A percentile compares a stretch with the other conserved stretches of the same genome.
Conservation (phyloP, 2,797 vertebrate species). For the Setipinna tenuifilis region DNA sequence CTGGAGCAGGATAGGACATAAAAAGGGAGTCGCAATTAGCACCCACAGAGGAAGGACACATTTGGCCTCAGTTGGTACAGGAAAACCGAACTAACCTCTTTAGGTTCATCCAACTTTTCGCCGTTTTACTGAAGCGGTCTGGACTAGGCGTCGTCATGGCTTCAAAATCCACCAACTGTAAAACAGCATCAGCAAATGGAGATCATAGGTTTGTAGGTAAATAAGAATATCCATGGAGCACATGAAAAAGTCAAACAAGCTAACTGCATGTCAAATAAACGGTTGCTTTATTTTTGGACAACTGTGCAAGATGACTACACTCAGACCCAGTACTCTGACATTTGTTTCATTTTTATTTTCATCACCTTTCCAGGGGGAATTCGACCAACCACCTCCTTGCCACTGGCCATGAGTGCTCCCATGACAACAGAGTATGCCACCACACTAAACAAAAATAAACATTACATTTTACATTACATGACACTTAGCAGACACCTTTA, state of each 20-base stretch:
- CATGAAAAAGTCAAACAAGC: background rate
- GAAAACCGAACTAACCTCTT: slow-evolving; percentile 78
- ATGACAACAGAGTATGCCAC: slow-evolving; percentile 96
- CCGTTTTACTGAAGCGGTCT: slow-evolving; percentile 90
- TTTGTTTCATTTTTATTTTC: slow-evolving; percentile 4
- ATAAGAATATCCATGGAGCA: background rate
- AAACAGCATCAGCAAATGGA: slow-evolving; percentile 26
- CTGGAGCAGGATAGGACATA: slow-evolving; percentile 65
- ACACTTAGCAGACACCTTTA: background rate
- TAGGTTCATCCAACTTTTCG: slow-evolving; percentile 93
- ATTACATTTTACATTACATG: too few relatives aligned
- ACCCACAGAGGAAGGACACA: background rate
- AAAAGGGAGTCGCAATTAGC: background rate
- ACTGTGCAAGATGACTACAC: background rate
- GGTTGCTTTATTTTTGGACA: background rate
- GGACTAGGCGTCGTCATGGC: slow-evolving; percentile 93
- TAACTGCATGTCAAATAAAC: background rate
- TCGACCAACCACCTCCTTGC: slow-evolving; percentile 91
- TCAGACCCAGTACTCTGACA: too few relatives aligned
- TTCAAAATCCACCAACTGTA: slow-evolving; percentile 95
- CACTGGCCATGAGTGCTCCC: slow-evolving; percentile 96
- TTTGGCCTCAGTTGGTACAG: background rate
- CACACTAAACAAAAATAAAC: slow-evolving; percentile 68
- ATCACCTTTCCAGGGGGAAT: slow-evolving; percentile 95
- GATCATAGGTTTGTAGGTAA: too few relatives aligned